Evolutionary conservation across 2,797 vertebrate genomes (phyloP), one percentile per base, ranked within the genome.

Genomic region (Microcaecilia unicolor): DNA sequence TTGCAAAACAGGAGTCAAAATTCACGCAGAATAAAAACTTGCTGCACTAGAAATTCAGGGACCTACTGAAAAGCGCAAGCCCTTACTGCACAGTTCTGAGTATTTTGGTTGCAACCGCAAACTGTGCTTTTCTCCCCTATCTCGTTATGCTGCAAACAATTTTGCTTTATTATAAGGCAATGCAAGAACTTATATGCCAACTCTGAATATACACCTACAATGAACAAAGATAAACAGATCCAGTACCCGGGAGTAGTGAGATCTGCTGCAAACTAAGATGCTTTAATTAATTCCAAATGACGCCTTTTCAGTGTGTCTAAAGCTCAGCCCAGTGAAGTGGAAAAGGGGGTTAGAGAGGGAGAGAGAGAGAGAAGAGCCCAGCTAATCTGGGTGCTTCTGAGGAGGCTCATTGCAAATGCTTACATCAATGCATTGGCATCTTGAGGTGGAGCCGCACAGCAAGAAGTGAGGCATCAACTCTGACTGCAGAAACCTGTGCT

Each of bases 211-310:
- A 51, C 72, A 67, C 61, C 54, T 55, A 61, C 51, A 56, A 65
- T 38, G 58, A 55, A 55, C 34, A 32, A 56, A 20, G 39, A 35
- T 43, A 17, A 20, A 3, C 18, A 6, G 12, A 16, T 18, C 19
- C 51, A 7, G 16, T 26, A 10, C 45, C 44, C 43, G 18, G 39
- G 51, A 72, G 55, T 15, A 18, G 54, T 47, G 69, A 83, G 82
- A 85, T 85, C 84, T 83, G 78, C 81, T 87, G 77, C 72, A 76
- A 85, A 84, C 88, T 79, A 76, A 81, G 73, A 74, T 84, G 73
- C 76, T 92, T 91, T 92, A 90, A 96, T 97, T 93, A 89, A 93
- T 94, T 92, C 91, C 88, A 90, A 93, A 92, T 90, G 86, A 88
- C 89, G 88, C 90, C 92, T 93, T n/a, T 86, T 89, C 79, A 88